These are phyloP conservation scores for Diabrotica balteata DNA, from an alignment of 2,888 invertebrate genomes.

Conservation along the genomic window DNA sequence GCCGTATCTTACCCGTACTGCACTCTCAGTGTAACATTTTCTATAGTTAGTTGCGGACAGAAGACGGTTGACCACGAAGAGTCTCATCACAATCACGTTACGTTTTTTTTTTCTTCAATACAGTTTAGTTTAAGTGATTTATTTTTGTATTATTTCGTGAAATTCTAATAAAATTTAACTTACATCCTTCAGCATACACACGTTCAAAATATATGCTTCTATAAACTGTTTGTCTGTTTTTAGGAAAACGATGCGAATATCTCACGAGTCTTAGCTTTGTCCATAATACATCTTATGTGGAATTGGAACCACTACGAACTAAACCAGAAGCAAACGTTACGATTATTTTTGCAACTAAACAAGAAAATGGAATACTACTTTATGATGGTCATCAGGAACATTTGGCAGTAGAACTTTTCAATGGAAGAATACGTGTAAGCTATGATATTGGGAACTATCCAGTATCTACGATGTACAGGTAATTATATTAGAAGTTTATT, in stretches of 20 bases:
- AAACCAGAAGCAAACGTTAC: constrained; percentile 94
- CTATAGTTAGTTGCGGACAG: too few species aligned
- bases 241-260: constrained; percentile 94
- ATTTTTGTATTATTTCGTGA: too few species aligned
- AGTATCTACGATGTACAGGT: constrained; percentile 96
- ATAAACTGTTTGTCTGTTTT: constrained; percentile 15
- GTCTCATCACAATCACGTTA: too few species aligned
- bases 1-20: too few species aligned
- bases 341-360: constrained; percentile 87
- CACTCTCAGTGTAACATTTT: too few species aligned
- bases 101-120: too few species aligned
- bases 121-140: too few species aligned
- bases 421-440: constrained; percentile 91
- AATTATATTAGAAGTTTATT: constrained; percentile 41
- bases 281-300: constrained; percentile 91
- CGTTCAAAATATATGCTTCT: too few species aligned
- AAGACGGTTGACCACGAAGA: too few species aligned
- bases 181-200: too few species aligned
- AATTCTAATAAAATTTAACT: too few species aligned
- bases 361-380: constrained; percentile 90
- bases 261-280: constrained; percentile 91
- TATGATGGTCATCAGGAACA: constrained; percentile 93
- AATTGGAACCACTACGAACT: constrained; percentile 88
- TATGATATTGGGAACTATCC: constrained; percentile 98
- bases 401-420: constrained; percentile 94